Conservation (phyloP, 2,113 vertebrate species). For the Lophius piscatorius region DNA sequence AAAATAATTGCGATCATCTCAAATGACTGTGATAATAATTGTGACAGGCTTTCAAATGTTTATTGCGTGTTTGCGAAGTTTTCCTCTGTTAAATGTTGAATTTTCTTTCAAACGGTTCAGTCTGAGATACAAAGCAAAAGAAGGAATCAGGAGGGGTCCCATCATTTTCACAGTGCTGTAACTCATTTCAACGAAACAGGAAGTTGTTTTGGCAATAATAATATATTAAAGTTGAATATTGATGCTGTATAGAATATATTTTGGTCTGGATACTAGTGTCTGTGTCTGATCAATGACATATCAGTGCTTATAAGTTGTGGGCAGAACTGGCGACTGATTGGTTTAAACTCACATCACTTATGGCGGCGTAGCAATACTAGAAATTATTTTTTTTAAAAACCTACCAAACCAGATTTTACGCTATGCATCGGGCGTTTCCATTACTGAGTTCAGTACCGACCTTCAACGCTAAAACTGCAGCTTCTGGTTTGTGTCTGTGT, state of each 20-base stretch:
- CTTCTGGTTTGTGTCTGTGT: conserved; percentile 35
- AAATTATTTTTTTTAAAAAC: conserved; percentile 38
- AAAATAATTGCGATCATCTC: too few species aligned
- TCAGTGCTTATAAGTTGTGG: conserved; percentile 57
- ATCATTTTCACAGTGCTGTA: too few species aligned
- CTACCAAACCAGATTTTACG: conserved; percentile 71
- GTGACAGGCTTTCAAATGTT: too few species aligned
- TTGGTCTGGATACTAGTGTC: conserved; percentile 37
- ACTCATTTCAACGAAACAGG: conserved; percentile 22
- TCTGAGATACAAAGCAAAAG: too few species aligned
- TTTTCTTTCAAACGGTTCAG: too few species aligned
- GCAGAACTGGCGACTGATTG: conserved; percentile 49
- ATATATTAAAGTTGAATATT: conserved; percentile 46
- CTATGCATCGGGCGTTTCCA: conserved; percentile 71
- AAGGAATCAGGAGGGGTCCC: too few species aligned
- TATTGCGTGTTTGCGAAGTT: too few species aligned
- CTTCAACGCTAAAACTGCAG: conserved; percentile 47
- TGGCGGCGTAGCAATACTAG: conserved; percentile 64
- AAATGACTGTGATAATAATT: too few species aligned
- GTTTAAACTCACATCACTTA: conserved; percentile 47
- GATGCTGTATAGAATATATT: conserved; percentile 56
- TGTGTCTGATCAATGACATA: conserved; percentile 58
- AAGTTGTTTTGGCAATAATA: conserved; percentile 68
- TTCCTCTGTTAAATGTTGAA: too few species aligned
- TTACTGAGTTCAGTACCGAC: conserved; percentile 49